Evolutionary conservation across 2,888 invertebrate genomes (phyloP).

Genomic region (Chaetogeoica ovagalla): DNA sequence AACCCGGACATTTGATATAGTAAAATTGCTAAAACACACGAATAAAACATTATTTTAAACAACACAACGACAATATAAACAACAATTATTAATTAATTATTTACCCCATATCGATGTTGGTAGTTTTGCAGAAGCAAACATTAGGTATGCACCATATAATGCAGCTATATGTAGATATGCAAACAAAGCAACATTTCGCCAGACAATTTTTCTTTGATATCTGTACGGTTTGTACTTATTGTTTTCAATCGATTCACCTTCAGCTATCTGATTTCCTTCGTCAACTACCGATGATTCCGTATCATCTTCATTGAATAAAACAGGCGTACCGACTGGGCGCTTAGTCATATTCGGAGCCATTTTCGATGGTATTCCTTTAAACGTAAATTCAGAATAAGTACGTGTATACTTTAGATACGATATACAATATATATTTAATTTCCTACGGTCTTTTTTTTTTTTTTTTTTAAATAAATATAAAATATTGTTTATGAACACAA

Average conservation of each 20-base stretch:
- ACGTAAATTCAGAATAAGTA: neutral
- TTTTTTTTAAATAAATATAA: neutral
- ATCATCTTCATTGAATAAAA: conserved; percentile 59
- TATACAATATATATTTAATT: neutral
- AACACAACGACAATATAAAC: neutral
- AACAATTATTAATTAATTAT: conserved; percentile 58
- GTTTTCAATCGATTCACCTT: conserved; percentile 39
- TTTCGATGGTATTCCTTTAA: conserved; percentile 12
- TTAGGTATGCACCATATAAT: conserved; percentile 74
- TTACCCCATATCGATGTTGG: conserved; percentile 74
- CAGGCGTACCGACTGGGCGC: conserved; percentile 57
- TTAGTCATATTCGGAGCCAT: conserved; percentile 63
- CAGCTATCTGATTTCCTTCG: conserved; percentile 52
- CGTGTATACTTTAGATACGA: too few species aligned
- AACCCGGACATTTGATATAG: conserved; percentile 79
- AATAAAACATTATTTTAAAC: neutral
- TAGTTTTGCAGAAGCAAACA: conserved; percentile 74
- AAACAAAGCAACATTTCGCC: conserved; percentile 82
- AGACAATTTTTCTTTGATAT: conserved; percentile 65
- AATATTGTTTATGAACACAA: too few species aligned
- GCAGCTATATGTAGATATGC: conserved; percentile 75
- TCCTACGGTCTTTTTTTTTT: neutral
- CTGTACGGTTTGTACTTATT: conserved; percentile 53
- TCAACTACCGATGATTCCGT: conserved; percentile 54
- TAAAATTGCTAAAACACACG: conserved; percentile 67